Base-by-base conservation (phyloP, 2,888 invertebrate genomes). In the Drosophila paranaensis region DNA sequence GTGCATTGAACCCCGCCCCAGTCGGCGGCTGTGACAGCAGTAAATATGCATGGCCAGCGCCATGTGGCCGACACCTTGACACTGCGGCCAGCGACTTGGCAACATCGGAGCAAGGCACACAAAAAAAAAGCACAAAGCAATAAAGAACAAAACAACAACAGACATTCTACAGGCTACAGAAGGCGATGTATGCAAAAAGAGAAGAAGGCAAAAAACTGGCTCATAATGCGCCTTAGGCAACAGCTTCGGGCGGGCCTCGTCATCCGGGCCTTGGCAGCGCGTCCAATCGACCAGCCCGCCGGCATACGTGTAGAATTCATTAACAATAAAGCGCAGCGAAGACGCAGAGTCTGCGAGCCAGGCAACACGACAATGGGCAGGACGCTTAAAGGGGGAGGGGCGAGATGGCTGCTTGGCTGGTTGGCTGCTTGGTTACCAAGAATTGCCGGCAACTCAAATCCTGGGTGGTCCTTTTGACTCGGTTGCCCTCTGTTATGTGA, bases 41-140 rank as follows among this genome's bases (percentile, higher is more conserved):
- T 74, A 81, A 77, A 81, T 62, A 75, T 75, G 82, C 60, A 75
- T 71, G 79, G 71, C 58, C 69, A 69, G 69, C 67, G 78, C 84
- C 88, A 83, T 87, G 79, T 88, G 81, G 79, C 87, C 87, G 83
- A 87, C 83, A 83, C 88, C 89, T 89, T 89, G 88, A 81, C 81
- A 83, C 63, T 71, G 45, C 37, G 55, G 54, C 43, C 30, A 11
- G 70, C 48, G 67, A 55, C 68, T 77, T 71, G 71, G 68, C 83
- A 71, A 79, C 83, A 86, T 67, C 40, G 16, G 39, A 43, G 16
- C n/a, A 35, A 70, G 76, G 60, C 30, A 66, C 35, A n/a, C 20
- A 20, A 20, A 20, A 20, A 37, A 25, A 42, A 46, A n/a, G 10
- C 25, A 37, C 11, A 30, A 40, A 37, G 46, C 74, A 68, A 75